Conservation (phyloP, 2,888 invertebrate genomes). For the Mongoloraphidia duomilia region DNA sequence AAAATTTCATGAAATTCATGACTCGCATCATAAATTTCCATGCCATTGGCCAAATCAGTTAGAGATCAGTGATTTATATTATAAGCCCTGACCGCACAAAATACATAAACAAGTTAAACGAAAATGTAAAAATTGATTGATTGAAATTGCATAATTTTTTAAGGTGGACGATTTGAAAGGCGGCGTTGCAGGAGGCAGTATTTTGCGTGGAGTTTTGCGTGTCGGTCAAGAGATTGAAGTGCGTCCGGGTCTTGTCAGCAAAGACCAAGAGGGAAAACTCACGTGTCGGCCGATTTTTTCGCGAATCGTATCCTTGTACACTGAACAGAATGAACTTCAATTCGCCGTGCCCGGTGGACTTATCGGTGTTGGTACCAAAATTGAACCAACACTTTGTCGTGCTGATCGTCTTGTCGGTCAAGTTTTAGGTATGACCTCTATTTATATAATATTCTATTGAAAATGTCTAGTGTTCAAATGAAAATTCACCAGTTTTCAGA, state of each 20-base stretch:
- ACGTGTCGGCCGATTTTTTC: constrained; percentile 96
- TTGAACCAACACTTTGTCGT: constrained; percentile 95
- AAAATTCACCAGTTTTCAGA: too few species aligned
- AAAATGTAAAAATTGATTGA: too few species aligned
- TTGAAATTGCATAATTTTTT: too few species aligned
- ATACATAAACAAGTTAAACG: too few species aligned
- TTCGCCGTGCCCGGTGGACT: constrained; percentile 99
- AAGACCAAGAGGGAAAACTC: constrained; percentile 88
- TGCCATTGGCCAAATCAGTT: too few species aligned
- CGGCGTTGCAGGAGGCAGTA: constrained; percentile 98
- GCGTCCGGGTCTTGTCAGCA: constrained; percentile 92
- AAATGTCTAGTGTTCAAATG: too few species aligned
- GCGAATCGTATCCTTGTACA: constrained; percentile 89
- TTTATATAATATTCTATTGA: too few species aligned
- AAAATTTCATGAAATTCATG: too few species aligned
- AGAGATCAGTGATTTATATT: too few species aligned
- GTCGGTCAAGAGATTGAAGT: constrained; percentile 99
- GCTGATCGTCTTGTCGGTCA: constrained; percentile 98
- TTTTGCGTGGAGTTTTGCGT: constrained; percentile 86
- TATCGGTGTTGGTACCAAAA: constrained; percentile 97
- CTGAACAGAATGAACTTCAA: constrained; percentile 96
- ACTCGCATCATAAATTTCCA: too few species aligned
- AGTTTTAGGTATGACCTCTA: constrained; percentile 25
- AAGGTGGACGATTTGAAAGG: constrained; percentile 88
- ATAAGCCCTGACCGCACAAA: too few species aligned